Conservation (phyloP, 2,797 vertebrate genomes). For the Sebastes wilsoni region DNA sequence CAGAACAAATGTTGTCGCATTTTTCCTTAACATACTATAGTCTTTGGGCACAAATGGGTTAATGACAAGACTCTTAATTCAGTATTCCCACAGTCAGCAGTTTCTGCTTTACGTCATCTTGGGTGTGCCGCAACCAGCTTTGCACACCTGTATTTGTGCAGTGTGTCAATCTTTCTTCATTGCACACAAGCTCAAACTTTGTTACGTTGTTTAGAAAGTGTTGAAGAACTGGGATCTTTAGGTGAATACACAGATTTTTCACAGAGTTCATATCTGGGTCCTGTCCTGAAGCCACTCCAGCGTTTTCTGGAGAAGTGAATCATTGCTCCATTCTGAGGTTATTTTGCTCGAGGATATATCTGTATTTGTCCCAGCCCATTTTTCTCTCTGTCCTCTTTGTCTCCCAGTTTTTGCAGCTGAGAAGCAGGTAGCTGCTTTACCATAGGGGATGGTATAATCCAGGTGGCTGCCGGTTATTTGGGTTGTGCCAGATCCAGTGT, state of each 20-base stretch:
- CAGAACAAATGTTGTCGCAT: too few relatives aligned
- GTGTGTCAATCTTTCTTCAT: constrained; percentile 4
- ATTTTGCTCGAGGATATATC: not conserved
- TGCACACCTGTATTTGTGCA: constrained; percentile 42
- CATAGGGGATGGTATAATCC: not conserved
- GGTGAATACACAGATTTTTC: not conserved
- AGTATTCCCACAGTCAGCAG: not conserved
- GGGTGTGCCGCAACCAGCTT: constrained; percentile 31
- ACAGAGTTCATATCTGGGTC: not conserved
- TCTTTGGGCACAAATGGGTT: too few relatives aligned
- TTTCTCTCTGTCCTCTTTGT: not conserved
- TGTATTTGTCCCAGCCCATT: not conserved
- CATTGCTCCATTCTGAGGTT: not conserved
- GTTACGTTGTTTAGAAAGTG: not conserved
- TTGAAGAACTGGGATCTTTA: not conserved
- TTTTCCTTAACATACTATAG: too few relatives aligned
- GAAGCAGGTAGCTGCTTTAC: not conserved
- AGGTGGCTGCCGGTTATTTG: not conserved
- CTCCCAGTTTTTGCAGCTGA: not conserved
- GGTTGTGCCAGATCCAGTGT: not conserved
- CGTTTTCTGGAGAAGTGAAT: not conserved
- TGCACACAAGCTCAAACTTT: not conserved
- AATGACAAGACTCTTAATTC: not conserved
- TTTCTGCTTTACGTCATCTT: constrained; percentile 14
- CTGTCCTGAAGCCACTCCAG: not conserved